Evolutionary conservation across 2,797 vertebrate species (phyloP).

Genomic region (Cheirogaleus major): DNA sequence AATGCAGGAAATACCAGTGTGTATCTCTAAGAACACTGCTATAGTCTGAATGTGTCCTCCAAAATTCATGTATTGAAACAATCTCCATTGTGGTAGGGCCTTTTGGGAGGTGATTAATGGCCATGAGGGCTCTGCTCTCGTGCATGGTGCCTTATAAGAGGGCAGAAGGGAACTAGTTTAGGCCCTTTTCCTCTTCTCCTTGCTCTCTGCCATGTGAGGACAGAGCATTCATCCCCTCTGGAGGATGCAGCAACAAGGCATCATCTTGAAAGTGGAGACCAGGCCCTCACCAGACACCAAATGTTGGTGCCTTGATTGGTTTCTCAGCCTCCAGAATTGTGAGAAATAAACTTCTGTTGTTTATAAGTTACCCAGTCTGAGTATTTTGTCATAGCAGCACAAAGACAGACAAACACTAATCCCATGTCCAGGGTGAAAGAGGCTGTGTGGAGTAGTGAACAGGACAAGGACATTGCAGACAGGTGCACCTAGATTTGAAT

Average conservation of each 20-base stretch:
- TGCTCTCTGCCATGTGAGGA: not conserved
- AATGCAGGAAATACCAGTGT: not conserved
- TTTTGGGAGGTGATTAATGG: not conserved
- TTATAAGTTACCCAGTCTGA: not conserved
- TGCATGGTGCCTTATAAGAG: not conserved
- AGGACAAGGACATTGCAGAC: not conserved
- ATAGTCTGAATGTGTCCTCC: not conserved
- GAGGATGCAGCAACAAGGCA: not conserved
- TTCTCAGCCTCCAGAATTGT: not conserved
- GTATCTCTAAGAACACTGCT: not conserved
- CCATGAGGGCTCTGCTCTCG: not conserved
- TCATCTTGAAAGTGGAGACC: not conserved
- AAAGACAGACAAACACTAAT: not conserved
- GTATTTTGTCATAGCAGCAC: not conserved
- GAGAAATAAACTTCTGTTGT: not conserved
- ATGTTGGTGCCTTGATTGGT: not conserved
- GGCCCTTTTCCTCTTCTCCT: not conserved
- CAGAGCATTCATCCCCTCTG: not conserved
- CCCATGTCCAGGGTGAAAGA: not conserved
- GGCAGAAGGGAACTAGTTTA: not conserved
- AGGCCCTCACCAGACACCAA: not conserved
- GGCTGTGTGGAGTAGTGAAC: not conserved
- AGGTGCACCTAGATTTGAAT: not conserved
- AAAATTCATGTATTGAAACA: not conserved
- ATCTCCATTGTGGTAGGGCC: not conserved